Evolutionary conservation across 2,797 vertebrate genomes (phyloP).

Genomic region (Sylvilagus floridanus): DNA sequence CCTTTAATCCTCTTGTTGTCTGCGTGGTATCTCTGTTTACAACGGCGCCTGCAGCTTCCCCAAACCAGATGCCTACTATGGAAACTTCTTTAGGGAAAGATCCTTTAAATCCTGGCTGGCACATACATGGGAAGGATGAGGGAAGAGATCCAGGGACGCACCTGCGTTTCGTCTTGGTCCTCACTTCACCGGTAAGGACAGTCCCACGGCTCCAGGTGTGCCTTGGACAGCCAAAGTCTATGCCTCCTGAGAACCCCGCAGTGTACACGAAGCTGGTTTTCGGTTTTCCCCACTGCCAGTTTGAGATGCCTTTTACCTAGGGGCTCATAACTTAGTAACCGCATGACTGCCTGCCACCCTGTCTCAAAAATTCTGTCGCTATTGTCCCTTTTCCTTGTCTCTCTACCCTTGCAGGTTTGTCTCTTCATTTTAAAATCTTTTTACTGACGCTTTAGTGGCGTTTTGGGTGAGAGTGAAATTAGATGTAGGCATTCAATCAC

Average conservation of each 20-base stretch:
- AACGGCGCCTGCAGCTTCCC: neutral
- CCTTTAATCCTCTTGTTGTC: neutral
- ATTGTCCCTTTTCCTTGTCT: neutral
- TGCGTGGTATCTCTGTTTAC: neutral
- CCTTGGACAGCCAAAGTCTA: neutral
- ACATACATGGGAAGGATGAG: neutral
- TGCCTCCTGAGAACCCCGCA: slow-evolving; percentile 18
- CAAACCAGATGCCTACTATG: neutral
- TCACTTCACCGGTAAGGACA: neutral
- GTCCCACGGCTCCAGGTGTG: neutral
- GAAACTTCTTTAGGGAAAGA: slow-evolving; percentile 5
- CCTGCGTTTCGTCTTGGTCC: neutral
- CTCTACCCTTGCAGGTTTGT: neutral
- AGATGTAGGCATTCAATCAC: slow-evolving; percentile 52
- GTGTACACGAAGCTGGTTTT: neutral
- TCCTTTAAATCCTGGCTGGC: neutral
- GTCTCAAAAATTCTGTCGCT: neutral
- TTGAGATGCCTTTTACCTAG: neutral
- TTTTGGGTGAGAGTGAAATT: slow-evolving; percentile 52
- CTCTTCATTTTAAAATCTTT: slow-evolving; percentile 30
- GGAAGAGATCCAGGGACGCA: neutral
- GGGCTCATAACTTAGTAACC: neutral
- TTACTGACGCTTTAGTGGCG: slow-evolving; percentile 46
- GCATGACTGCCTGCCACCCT: neutral
- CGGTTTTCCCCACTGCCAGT: neutral